These are phyloP conservation scores for Amphiprion percula DNA, from an alignment of 2,113 vertebrate species.

Conservation along the genomic window DNA sequence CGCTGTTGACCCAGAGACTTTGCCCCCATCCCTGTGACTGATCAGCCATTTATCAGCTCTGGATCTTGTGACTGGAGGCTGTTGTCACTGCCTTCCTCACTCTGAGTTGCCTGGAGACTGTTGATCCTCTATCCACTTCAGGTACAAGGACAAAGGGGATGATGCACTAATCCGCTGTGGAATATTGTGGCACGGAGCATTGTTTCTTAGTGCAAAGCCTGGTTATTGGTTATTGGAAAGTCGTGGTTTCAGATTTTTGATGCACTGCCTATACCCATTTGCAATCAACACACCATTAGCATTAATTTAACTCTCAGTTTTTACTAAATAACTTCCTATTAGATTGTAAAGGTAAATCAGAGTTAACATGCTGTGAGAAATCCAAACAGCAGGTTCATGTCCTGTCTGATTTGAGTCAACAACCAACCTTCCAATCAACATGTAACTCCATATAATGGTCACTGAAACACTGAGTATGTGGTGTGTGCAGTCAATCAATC, in stretches of 20 bases:
- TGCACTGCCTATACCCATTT: background rate
- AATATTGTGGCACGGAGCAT: constrained; percentile 19
- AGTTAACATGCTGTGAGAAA: background rate
- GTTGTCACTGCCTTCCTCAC: constrained; percentile 51
- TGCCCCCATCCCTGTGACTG: constrained; percentile 68
- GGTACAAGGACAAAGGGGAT: constrained; percentile 62
- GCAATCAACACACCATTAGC: background rate
- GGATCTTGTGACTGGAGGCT: constrained; percentile 73
- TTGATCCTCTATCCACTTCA: constrained; percentile 50
- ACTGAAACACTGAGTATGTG: constrained; percentile 4
- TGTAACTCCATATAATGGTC: background rate
- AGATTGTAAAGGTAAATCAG: background rate
- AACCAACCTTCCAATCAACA: background rate
- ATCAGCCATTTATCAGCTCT: constrained; percentile 77
- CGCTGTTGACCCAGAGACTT: constrained; percentile 74
- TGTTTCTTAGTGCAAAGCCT: constrained; percentile 8
- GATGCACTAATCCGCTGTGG: constrained; percentile 45
- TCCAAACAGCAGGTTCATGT: too few relatives aligned
- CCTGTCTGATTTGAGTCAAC: background rate
- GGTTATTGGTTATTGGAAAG: background rate
- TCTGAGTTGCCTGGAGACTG: constrained; percentile 72
- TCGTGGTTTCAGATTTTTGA: background rate
- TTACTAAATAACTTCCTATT: background rate
- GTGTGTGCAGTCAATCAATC: constrained; percentile 1
- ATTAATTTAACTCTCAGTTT: background rate